Evolutionary conservation across 2,888 invertebrate genomes (phyloP), one percentile per base, ranked within the genome.

Genomic region (Megalurothrips usitatus): DNA sequence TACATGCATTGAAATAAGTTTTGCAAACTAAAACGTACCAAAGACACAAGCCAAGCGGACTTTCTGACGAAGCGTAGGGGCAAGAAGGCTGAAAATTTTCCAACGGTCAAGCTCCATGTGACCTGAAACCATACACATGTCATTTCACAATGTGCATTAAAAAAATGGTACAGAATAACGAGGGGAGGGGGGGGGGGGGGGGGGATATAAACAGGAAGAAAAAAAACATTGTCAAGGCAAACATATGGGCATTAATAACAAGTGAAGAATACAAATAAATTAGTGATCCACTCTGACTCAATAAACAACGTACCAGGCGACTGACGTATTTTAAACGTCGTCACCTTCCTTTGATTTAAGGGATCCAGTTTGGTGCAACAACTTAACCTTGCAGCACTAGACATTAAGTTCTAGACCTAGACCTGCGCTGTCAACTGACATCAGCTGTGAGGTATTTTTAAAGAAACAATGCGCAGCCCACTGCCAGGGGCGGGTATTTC

Each of bases 81-180:
- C 88, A 52, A 91, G 84, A 3, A 91, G 86, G 83, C 89, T 89
- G 83, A 91, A 90, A 68, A 91, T 89, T 10, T 89, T 89, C 91
- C 91, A 91, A 82, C 90, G 89, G 82, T 87, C 88, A n/a, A 90
- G 84, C 84, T 88, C 88, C 84, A 84, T 84, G 23, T 80, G 79
- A 81, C 26, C 82, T 82, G 83, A 78, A 83, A 82, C 52, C 81
- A 83, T 58, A 79, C 12, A 23, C 10, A 26, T 23, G 12, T 12
- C 26, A 11, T 1, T 23, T 23, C 23, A 23, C 26, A 75, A 26
- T 26, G 1, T 1, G 10, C 1, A 23, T 23, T 26, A 26, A 4
- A 9, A 75, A 26, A 23, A 26, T 23, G n/a, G 26, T 75, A 26
- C 8, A 26, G 26, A 26, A 75, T 26, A 9, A 12, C 23, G 2